Base-by-base conservation (phyloP, 2,797 vertebrate species). In the Pangasius macronema region DNA sequence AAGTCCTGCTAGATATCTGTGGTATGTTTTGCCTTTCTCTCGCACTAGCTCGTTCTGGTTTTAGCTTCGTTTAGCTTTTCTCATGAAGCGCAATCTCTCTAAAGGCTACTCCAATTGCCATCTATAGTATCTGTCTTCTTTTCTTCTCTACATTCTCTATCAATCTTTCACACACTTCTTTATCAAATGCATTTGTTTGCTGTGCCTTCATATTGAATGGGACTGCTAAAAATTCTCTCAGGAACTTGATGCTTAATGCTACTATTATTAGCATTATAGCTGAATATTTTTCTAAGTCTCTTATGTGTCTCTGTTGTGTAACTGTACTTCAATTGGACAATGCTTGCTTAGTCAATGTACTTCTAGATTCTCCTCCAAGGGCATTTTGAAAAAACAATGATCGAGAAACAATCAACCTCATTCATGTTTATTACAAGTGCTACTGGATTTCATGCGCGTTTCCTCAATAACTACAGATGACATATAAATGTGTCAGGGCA, bases 1-100 rank as follows among this genome's bases (percentile, higher is more conserved):
- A 90, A 84, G 73, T 93, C 88, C 93, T 13, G 13, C 84, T 87
- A 90, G 91, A 91, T 92, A 91, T 83, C 88, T 36, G 84, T 57
- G 76, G 88, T 85, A 83, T 77, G 55, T 76, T 39, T 51, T 81
- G 79, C 85, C n/a, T 87, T 85, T 76, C 16, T 55, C 59, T 39
- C 46, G 51, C 18, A 27, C 72, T 24, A 65, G 10, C 59, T 30
- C 8, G 10, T 46, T 51, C 81, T 30, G 61, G n/a, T 5, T 24
- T 67, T 67, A 49, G 51, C 36, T n/a, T 8, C 42, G 9, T 24
- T 67, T 67, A 49, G 51, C 36, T n/a, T 8, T 7, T 42, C 30
- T 36, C 6, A 4, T 10, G 36, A 80, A 57, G 30, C n/a, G 8
- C 72, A 10, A 10, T 46, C 49, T 73, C 24, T 46, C 72, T 49